Percentiles rank a stretch among this genome's conserved stretches.
Evolutionary conservation across 2,113 vertebrate species (phyloP).

Genomic region (Noctilio leporinus): DNA sequence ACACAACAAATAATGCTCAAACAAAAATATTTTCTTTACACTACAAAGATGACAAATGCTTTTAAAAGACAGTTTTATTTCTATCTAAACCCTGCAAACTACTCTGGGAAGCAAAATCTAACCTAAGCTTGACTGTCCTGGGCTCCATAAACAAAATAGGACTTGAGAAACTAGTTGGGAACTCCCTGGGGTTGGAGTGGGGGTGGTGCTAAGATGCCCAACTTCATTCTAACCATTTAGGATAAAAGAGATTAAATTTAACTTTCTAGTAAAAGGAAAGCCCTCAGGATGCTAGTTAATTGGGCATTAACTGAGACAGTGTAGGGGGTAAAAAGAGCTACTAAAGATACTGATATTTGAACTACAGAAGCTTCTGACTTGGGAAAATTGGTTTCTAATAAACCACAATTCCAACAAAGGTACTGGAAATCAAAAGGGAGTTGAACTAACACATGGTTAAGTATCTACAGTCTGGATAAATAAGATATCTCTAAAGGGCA

Average conservation of each 20-base stretch:
- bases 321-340: neutral
- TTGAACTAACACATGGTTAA: neutral
- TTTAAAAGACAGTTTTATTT: neutral
- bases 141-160: neutral
- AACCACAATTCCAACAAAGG: neutral
- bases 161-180: neutral
- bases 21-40: neutral
- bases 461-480: neutral
- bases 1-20: neutral
- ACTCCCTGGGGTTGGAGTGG: neutral
- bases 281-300: neutral
- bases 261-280: neutral
- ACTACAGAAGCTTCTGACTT: neutral
- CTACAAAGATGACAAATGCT: neutral
- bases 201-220: neutral
- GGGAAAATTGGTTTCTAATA: neutral
- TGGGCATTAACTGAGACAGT: neutral
- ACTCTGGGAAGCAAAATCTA: neutral
- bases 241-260: constrained; percentile 8
- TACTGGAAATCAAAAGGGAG: neutral
- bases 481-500: neutral
- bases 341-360: neutral
- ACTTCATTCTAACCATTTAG: neutral
- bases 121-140: neutral
- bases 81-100: neutral